These are phyloP conservation scores for Acrocephalus arundinaceus DNA, from an alignment of 2,113 vertebrate species.

Conservation along the genomic window DNA sequence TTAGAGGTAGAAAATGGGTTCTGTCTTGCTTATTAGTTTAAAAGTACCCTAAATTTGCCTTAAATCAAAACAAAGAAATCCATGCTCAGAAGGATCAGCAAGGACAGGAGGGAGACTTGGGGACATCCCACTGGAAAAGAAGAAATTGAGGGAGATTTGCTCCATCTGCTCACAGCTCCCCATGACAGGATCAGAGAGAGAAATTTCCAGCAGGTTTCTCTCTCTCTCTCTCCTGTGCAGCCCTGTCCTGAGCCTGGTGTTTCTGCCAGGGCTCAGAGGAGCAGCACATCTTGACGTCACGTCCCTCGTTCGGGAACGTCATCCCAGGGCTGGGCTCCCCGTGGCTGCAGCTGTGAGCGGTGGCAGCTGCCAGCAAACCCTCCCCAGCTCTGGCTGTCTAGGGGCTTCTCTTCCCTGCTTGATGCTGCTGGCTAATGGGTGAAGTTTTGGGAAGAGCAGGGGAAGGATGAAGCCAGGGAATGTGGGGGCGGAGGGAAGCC, in stretches of 20 bases:
- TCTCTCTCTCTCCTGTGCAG: not conserved
- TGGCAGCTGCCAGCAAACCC: not conserved
- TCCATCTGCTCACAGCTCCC: not conserved
- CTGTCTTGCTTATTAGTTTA: not conserved
- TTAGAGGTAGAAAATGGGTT: not conserved
- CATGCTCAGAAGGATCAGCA: not conserved
- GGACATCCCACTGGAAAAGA: not conserved
- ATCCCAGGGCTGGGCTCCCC: not conserved
- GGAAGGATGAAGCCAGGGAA: not conserved
- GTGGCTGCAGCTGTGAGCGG: not conserved
- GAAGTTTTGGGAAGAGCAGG: not conserved
- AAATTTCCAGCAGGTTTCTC: not conserved
- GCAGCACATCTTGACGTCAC: not conserved
- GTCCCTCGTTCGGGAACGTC: accelerated
- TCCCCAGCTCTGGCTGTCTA: not conserved
- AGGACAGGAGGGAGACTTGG: not conserved
- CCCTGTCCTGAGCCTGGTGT: not conserved
- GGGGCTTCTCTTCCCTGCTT: not conserved
- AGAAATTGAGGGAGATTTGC: not conserved
- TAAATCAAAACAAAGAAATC: not conserved
- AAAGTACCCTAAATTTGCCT: not conserved
- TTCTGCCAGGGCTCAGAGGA: not conserved
- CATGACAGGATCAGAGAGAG: not conserved
- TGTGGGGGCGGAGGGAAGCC: not conserved
- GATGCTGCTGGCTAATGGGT: not conserved